These are phyloP conservation scores for Gymnothorax javanicus DNA, from an alignment of 2,797 vertebrate species.

Conservation along the genomic window DNA sequence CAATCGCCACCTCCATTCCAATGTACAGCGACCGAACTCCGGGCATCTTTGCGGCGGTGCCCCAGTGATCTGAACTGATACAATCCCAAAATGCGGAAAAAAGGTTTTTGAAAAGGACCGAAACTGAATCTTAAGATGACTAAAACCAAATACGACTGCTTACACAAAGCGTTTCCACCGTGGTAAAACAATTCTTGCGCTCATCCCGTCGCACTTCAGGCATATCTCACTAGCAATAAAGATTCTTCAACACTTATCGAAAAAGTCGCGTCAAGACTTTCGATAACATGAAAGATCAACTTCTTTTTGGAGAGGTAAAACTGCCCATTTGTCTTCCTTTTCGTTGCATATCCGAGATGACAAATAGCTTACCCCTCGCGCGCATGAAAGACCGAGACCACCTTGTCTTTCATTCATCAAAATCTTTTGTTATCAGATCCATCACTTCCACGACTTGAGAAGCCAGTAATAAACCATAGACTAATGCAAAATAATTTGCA, in stretches of 20 bases:
- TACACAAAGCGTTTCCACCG: background rate
- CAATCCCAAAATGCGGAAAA: background rate
- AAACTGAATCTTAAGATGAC: background rate
- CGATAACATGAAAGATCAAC: background rate
- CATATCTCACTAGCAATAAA: background rate
- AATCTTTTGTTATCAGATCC: slow-evolving; percentile 8
- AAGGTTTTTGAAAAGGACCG: background rate
- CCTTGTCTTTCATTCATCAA: background rate
- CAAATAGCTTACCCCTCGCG: background rate
- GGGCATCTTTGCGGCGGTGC: slow-evolving; percentile 68
- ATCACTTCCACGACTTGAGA: background rate
- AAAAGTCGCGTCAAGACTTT: background rate
- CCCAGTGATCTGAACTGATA: background rate
- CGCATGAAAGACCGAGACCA: background rate
- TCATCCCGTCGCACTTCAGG: background rate
- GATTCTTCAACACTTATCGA: background rate
- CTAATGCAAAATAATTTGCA: too few relatives aligned
- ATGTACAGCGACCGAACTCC: slow-evolving; percentile 81
- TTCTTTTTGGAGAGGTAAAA: background rate
- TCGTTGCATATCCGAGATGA: background rate
- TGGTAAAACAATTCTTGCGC: background rate
- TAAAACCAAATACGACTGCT: background rate
- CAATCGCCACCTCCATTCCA: slow-evolving; percentile 90
- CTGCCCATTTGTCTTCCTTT: background rate
- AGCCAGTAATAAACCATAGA: background rate